A percentile compares a stretch with the other conserved stretches of the same genome.
These are phyloP conservation scores for Trypoxylus dichotomus DNA, from an alignment of 1,140 invertebrate species.

Conservation along the genomic window DNA sequence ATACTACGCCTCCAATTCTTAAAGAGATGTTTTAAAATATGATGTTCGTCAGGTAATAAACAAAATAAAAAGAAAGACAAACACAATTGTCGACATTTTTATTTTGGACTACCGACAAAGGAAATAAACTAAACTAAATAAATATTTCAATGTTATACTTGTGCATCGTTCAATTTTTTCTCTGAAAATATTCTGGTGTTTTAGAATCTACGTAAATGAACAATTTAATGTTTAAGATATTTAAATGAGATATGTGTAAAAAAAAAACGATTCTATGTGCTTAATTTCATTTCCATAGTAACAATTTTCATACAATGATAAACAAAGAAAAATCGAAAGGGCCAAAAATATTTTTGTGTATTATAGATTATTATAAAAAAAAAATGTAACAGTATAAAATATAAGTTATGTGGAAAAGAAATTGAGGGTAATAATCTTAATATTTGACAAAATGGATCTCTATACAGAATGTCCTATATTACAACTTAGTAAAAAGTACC, in stretches of 20 bases:
- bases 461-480: not conserved
- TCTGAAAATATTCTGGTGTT: constrained; percentile 26
- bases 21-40: not conserved
- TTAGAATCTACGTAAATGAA: constrained; percentile 6
- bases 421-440: constrained; percentile 24
- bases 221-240: not conserved
- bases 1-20: not conserved
- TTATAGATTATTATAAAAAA: constrained; percentile 15
- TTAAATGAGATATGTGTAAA: not conserved
- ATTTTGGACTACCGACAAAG: constrained; percentile 7
- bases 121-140: not conserved
- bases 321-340: constrained; percentile 14
- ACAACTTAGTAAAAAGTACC: not conserved
- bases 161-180: constrained; percentile 26
- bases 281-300: constrained; percentile 32
- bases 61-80: no score
- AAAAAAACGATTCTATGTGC: constrained; percentile 15
- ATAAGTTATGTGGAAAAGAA: constrained; percentile 31
- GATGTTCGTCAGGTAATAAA: no score
- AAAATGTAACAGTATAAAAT: not conserved
- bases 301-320: constrained; percentile 9
- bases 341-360: constrained; percentile 29
- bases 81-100: constrained; percentile 8
- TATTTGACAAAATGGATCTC: not conserved
- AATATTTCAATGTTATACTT: not conserved